A percentile compares a stretch with the other conserved stretches of the same genome.
Evolutionary conservation across 2,113 vertebrate species (phyloP).

Genomic region (Scolopax mira): DNA sequence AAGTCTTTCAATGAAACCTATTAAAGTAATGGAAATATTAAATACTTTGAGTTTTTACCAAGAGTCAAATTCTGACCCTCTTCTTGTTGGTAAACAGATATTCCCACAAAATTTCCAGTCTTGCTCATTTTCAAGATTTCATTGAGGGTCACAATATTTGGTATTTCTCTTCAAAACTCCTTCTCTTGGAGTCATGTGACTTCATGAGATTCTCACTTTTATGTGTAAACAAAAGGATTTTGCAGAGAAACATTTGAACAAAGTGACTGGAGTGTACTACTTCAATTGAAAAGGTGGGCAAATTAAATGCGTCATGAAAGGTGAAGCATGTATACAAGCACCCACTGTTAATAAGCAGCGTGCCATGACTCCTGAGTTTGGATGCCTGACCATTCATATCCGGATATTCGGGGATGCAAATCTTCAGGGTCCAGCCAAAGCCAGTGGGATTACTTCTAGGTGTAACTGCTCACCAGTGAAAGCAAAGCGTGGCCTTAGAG

Average conservation of each 20-base stretch:
- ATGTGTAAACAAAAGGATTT: neutral
- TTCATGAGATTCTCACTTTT: neutral
- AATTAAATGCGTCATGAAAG: neutral
- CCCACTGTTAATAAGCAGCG: neutral
- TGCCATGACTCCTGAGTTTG: neutral
- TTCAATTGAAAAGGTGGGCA: neutral
- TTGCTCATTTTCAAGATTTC: neutral
- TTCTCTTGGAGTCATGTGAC: neutral
- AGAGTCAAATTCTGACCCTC: neutral
- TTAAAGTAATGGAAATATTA: neutral
- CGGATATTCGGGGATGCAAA: neutral
- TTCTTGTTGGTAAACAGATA: neutral
- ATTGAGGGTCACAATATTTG: neutral
- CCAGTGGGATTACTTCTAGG: neutral
- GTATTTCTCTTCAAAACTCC: neutral
- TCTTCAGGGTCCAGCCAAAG: neutral
- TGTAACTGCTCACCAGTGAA: neutral
- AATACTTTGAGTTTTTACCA: neutral
- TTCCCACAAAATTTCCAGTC: neutral
- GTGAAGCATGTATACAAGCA: neutral
- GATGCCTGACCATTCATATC: neutral
- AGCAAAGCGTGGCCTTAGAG: neutral
- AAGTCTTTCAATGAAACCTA: neutral
- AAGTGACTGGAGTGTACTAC: neutral
- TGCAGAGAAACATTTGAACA: neutral